Percentiles rank a stretch among this genome's conserved stretches.
Conservation (phyloP, 2,797 vertebrate genomes). For the Choloepus didactylus region DNA sequence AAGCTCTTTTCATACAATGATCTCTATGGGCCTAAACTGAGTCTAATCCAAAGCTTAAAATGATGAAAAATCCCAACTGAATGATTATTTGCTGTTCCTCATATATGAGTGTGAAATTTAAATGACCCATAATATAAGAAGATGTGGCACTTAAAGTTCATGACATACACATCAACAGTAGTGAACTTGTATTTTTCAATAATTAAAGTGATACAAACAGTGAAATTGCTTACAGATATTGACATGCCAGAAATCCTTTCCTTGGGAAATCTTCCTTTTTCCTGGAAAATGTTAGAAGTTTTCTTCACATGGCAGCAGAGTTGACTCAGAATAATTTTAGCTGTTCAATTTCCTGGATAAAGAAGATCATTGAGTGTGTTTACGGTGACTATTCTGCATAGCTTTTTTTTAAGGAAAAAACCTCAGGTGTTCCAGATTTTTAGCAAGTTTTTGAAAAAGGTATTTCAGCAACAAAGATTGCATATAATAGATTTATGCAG, state of each 20-base stretch:
- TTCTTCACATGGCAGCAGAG: constrained; percentile 59
- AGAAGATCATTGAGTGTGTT: constrained; percentile 52
- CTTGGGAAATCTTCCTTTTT: constrained; percentile 50
- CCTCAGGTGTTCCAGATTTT: constrained; percentile 25
- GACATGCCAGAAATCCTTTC: constrained; percentile 58
- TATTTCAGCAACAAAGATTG: neutral
- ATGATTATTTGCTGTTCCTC: neutral
- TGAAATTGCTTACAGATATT: constrained; percentile 64
- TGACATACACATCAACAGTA: constrained; percentile 14
- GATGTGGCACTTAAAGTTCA: neutral
- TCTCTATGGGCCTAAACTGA: neutral
- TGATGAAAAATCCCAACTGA: neutral
- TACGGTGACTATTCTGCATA: neutral
- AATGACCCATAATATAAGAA: constrained; percentile 72
- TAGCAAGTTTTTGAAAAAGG: constrained; percentile 3
- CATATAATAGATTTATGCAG: constrained; percentile 5
- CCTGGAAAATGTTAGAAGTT: constrained; percentile 62
- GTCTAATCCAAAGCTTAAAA: neutral
- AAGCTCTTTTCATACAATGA: neutral
- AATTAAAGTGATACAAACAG: constrained; percentile 72
- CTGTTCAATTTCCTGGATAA: constrained; percentile 52
- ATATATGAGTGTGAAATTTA: neutral
- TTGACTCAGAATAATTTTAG: constrained; percentile 57
- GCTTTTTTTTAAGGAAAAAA: neutral
- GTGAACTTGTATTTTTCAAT: constrained; percentile 56